phyloP scores from a whole-genome alignment of 1,140 invertebrate genomes.

The Leptinotarsa texana region DNA sequence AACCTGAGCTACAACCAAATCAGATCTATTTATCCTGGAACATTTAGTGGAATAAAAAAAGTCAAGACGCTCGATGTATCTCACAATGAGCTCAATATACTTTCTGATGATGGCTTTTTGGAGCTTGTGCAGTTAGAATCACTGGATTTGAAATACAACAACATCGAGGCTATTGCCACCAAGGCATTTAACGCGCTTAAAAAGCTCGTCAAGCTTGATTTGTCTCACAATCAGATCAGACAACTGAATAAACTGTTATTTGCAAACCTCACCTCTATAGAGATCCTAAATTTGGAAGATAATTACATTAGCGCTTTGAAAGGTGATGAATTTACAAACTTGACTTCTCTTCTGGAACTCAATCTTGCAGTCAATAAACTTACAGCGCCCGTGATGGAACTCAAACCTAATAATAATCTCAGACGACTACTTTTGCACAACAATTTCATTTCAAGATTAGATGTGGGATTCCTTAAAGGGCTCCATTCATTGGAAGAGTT shows the following conservation, averaged over 20 bases:
- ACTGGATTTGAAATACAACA: conserved; percentile 66
- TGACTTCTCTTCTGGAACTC: conserved; percentile 43
- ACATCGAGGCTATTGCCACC: conserved; percentile 61
- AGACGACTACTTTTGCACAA: conserved; percentile 41
- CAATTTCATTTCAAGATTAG: conserved; percentile 58
- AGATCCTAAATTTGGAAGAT: conserved; percentile 55
- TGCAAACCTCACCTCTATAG: conserved; percentile 60
- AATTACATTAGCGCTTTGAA: conserved; percentile 43
- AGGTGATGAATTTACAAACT: conserved; percentile 40
- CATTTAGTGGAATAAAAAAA: conserved; percentile 50
- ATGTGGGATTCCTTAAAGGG: conserved; percentile 45
- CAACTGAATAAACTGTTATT: conserved; percentile 63
- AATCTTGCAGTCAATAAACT: conserved; percentile 46
- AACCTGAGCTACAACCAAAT: conserved; percentile 48
- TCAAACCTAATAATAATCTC: conserved; percentile 39
- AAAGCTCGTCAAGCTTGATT: conserved; percentile 59
- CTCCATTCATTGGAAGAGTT: conserved; percentile 44
- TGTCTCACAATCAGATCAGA: conserved; percentile 48
- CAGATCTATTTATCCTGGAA: conserved; percentile 43
- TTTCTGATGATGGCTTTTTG: conserved; percentile 45
- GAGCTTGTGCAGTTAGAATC: conserved; percentile 54
- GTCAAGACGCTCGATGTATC: conserved; percentile 42
- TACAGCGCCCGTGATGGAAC: conserved; percentile 30
- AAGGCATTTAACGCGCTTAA: conserved; percentile 62
- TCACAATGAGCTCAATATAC: conserved; percentile 46